These are phyloP conservation scores for Antennarius maculatus DNA, from an alignment of 2,797 vertebrate species.

Conservation along the genomic window DNA sequence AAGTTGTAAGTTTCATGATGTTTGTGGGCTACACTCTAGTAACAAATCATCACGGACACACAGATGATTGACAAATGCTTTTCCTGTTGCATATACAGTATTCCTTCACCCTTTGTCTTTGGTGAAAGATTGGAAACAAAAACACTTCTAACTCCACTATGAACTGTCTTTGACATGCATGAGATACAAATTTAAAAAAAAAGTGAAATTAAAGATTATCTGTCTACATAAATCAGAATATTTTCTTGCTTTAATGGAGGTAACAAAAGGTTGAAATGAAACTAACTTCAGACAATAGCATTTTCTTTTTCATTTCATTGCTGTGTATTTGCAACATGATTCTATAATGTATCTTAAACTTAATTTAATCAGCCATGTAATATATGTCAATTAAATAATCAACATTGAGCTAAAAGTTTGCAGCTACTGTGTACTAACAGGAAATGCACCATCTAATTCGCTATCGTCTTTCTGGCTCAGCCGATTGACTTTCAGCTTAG, in stretches of 20 bases:
- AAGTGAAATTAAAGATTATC: too few relatives aligned
- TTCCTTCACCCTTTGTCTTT: too few relatives aligned
- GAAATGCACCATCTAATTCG: constrained; percentile 29
- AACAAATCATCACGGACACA: too few relatives aligned
- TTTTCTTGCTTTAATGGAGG: neutral
- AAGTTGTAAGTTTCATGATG: too few relatives aligned
- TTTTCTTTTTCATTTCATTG: neutral
- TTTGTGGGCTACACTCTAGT: too few relatives aligned
- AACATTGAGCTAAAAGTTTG: constrained; percentile 5
- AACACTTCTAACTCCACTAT: too few relatives aligned
- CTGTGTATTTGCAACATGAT: neutral
- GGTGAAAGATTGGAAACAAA: too few relatives aligned
- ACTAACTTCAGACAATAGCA: neutral
- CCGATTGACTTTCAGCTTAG: constrained; percentile 44
- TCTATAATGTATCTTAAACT: neutral
- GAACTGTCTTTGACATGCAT: too few relatives aligned
- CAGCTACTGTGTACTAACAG: constrained; percentile 3
- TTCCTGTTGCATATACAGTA: too few relatives aligned
- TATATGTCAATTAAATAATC: constrained; percentile 3
- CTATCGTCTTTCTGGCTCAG: constrained; percentile 13
- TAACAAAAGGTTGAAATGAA: neutral
- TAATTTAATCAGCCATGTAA: constrained; percentile 1
- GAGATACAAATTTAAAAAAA: too few relatives aligned
- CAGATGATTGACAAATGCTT: too few relatives aligned
- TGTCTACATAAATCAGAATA: neutral